Percentiles rank a stretch among this genome's conserved stretches.
Conservation (phyloP, 2,113 vertebrate genomes). For the Zapornia atra region DNA sequence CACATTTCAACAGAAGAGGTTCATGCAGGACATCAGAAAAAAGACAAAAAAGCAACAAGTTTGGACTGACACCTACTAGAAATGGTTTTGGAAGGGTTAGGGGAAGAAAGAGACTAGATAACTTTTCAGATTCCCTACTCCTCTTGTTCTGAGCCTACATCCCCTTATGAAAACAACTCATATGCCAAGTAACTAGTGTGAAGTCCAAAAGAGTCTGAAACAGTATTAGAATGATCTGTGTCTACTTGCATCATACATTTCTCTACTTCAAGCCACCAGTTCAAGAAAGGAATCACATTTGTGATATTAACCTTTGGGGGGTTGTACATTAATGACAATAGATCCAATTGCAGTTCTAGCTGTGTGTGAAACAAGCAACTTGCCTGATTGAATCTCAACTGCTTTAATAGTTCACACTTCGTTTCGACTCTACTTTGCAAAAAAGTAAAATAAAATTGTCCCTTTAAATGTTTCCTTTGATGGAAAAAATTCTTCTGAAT, state of each 20-base stretch:
- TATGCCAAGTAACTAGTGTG: neutral
- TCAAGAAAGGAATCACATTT: neutral
- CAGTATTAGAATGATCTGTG: neutral
- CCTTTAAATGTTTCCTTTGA: neutral
- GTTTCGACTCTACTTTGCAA: neutral
- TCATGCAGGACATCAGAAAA: neutral
- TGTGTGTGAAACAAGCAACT: neutral
- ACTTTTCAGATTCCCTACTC: neutral
- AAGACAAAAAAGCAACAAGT: neutral
- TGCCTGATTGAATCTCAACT: neutral
- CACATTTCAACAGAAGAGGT: neutral
- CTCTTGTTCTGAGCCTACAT: neutral
- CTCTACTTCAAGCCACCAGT: neutral
- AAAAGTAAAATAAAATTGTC: neutral
- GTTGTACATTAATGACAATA: neutral
- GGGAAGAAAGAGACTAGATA: neutral
- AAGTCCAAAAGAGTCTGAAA: neutral
- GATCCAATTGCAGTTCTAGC: neutral
- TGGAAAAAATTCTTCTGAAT: neutral
- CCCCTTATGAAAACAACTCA: neutral
- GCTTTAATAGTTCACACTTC: neutral
- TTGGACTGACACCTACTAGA: neutral
- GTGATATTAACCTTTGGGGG: neutral
- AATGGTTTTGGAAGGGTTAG: neutral
- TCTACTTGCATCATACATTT: neutral